These are phyloP conservation scores for Drosophila hawaiiensis DNA, from an alignment of 2,888 invertebrate genomes.

Conservation along the genomic window DNA sequence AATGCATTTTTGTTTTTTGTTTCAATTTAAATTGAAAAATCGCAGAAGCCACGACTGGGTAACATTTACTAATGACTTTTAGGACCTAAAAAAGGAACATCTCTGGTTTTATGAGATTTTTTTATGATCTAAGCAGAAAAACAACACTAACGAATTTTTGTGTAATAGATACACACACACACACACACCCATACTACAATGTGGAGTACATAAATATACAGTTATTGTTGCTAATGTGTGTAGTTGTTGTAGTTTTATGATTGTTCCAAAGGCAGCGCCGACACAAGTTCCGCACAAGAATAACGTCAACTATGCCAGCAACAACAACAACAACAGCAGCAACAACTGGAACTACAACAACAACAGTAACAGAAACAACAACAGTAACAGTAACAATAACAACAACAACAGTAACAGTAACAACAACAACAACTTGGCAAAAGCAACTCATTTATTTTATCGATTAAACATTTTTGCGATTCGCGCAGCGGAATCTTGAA, in stretches of 20 bases:
- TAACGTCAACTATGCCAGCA: conserved; percentile 73
- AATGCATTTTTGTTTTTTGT: not conserved
- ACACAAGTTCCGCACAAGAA: conserved; percentile 63
- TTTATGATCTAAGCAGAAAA: conserved; percentile 58
- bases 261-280: conserved; percentile 55
- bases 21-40: not conserved
- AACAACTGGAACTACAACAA: conserved; percentile 35
- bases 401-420: too few species aligned
- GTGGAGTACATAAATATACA: conserved; percentile 67
- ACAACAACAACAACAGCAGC: conserved; percentile 31
- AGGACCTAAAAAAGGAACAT: conserved; percentile 24
- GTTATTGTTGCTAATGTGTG: conserved; percentile 44
- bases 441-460: conserved; percentile 83
- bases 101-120: conserved; percentile 29
- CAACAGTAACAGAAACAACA: conserved; percentile 28
- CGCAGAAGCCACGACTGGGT: not conserved
- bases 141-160: conserved; percentile 36
- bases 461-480: conserved; percentile 84
- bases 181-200: conserved; percentile 1
- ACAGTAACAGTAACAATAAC: conserved; percentile 14
- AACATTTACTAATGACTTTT: conserved; percentile 3
- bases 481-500: conserved; percentile 79
- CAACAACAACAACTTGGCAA: conserved; percentile 50
- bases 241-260: conserved; percentile 50
- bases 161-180: conserved; percentile 27